Base-by-base conservation (phyloP, 37 sponge, comb jelly and placozoan genomes). In the Spongilla lacustris region DNA sequence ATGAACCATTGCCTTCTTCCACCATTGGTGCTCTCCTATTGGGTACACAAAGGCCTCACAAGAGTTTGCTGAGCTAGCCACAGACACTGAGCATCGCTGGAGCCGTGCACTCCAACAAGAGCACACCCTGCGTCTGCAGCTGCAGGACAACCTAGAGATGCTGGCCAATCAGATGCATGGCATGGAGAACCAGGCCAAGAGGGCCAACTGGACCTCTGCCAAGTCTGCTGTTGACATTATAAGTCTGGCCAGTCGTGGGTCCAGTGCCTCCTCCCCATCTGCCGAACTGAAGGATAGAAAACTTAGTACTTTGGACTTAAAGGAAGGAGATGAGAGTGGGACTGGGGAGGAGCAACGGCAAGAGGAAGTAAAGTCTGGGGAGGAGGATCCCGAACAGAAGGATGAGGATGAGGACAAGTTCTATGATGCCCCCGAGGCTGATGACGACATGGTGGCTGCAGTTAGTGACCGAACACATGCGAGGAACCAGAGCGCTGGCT, bases 131-230 rank as follows among this genome's bases (percentile, higher is more conserved):
- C 83, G 97, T 2, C 80, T 85, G 46, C 77, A 90, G 77, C 83
- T 98, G 19, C 91, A 96, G 82, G 98, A 96, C 81, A 94, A 88
- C 67, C 88, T 96, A 75, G 98, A 98, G 89, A 72, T 84, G 25
- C 82, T 98, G 36, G 98, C 97, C 41, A 89, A 83, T 10, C 88
- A 96, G 86, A 92, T 92, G 87, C 93, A 92, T 22, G 75, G 85
- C 1, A 79, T 96, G 46, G 97, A 96, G 83, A 70, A 81, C 19
- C 86, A 89, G 77, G 87, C 89, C 69, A 82, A 78, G 30, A 77
- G 67, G 76, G 32, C 49, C 49, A 46, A 36, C n/a, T 25, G 49
- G 26, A 50, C 37, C 66, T 17, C 78, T 22, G 66, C 38, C 49
- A 24, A 19, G 81, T 33, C 80, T 79, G 81, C 81, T 23, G 24